A percentile compares a stretch with the other conserved stretches of the same genome.
These are phyloP conservation scores for Fregetta grallaria DNA, from an alignment of 2,113 vertebrate genomes.

Conservation along the genomic window DNA sequence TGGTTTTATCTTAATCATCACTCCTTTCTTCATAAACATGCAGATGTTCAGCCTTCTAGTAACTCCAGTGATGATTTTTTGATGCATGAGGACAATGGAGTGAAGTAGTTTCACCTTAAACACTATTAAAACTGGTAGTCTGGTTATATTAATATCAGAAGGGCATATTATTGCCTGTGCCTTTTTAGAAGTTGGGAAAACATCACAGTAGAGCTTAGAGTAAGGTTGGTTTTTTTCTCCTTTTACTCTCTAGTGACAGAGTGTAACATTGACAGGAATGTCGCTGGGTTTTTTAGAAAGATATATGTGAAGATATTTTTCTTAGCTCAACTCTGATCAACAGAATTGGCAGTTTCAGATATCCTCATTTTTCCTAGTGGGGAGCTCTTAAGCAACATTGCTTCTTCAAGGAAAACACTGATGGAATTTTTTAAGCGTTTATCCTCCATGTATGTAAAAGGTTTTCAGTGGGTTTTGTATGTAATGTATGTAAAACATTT, in stretches of 20 bases:
- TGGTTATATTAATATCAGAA: constrained; percentile 18
- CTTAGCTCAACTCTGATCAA: not conserved
- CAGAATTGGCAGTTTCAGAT: not conserved
- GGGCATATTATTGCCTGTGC: not conserved
- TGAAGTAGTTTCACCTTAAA: constrained; percentile 36
- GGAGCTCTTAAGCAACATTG: not conserved
- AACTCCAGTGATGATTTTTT: not conserved
- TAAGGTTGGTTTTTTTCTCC: not conserved
- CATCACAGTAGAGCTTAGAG: not conserved
- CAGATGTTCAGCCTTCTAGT: constrained; percentile 25
- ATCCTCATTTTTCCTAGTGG: not conserved
- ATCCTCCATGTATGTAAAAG: not conserved
- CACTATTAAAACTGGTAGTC: not conserved
- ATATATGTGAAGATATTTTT: not conserved
- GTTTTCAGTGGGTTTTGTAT: not conserved
- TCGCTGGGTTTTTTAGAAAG: not conserved
- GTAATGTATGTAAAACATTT: not conserved
- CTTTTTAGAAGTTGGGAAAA: not conserved
- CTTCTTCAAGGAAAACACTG: not conserved
- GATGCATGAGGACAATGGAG: not conserved
- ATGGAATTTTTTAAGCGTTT: not conserved
- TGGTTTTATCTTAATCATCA: constrained; percentile 51
- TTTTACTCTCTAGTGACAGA: not conserved
- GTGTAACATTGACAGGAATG: not conserved
- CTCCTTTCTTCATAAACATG: constrained; percentile 46